phyloP scores from a whole-genome alignment of 2,888 invertebrate species.

The Leptodirus hochenwartii region DNA sequence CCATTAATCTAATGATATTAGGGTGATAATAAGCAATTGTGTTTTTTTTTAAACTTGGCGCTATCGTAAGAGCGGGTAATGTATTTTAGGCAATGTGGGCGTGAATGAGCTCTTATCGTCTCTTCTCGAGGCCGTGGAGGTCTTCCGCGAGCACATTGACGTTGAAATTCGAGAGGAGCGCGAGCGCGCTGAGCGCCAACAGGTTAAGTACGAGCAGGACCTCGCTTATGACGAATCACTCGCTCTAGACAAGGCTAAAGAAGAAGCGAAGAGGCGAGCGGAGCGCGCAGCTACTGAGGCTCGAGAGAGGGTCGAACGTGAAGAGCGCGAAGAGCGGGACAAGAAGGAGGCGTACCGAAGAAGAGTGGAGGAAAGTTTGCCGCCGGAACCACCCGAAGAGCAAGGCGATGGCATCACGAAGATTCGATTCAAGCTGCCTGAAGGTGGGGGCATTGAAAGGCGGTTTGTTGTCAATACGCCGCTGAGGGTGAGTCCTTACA shows the following conservation, averaged over 20 bases:
- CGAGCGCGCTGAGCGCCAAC: slow-evolving; percentile 74
- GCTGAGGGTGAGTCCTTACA: slow-evolving; percentile 29
- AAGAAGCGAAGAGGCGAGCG: slow-evolving; percentile 67
- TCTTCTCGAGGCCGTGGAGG: slow-evolving; percentile 72
- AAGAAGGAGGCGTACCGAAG: slow-evolving; percentile 51
- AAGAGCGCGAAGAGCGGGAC: slow-evolving; percentile 51
- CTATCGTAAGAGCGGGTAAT: slow-evolving; percentile 1
- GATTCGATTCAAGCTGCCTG: slow-evolving; percentile 68
- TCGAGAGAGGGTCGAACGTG: slow-evolving; percentile 56
- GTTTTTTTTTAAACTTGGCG: background rate
- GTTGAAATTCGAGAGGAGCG: slow-evolving; percentile 69
- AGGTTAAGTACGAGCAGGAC: slow-evolving; percentile 86
- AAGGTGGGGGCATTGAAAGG: slow-evolving; percentile 56
- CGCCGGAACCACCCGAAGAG: slow-evolving; percentile 46
- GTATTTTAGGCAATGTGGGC: slow-evolving; percentile 52
- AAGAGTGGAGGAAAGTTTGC: slow-evolving; percentile 46
- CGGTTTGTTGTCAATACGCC: slow-evolving; percentile 47
- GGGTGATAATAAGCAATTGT: no score
- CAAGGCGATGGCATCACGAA: slow-evolving; percentile 40
- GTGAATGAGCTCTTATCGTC: slow-evolving; percentile 77
- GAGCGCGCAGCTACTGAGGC: slow-evolving; percentile 49
- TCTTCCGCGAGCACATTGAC: slow-evolving; percentile 61
- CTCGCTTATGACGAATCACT: slow-evolving; percentile 63
- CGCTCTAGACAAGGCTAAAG: slow-evolving; percentile 50
- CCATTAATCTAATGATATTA: no score